Percentiles rank a stretch among this genome's conserved stretches.
Evolutionary conservation across 2,888 invertebrate species (phyloP).

Genomic region (Yponomeuta malinellus): DNA sequence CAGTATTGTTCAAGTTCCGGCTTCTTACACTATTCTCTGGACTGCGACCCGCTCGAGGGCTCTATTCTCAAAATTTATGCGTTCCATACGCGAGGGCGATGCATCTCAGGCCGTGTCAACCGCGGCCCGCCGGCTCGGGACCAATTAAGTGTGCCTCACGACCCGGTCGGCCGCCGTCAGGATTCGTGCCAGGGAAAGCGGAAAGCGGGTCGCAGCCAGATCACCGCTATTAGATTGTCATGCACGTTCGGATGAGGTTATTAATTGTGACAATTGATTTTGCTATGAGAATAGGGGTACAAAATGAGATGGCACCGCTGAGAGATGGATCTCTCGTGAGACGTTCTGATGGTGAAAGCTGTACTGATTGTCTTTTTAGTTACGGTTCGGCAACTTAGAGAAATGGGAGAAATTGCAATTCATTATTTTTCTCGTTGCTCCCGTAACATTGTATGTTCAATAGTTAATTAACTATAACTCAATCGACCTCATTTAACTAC

Average conservation of each 20-base stretch:
- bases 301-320: constrained; percentile 10
- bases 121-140: constrained; percentile 48
- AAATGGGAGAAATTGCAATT: not conserved
- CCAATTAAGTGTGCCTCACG: constrained; percentile 75
- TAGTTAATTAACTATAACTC: too few species aligned
- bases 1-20: not conserved
- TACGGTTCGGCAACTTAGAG: not conserved
- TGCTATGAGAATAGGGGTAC: constrained; percentile 28
- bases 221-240: constrained; percentile 71
- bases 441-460: not conserved
- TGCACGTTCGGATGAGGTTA: constrained; percentile 66
- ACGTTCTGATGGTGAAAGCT: not conserved
- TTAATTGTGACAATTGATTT: constrained; percentile 66
- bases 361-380: not conserved
- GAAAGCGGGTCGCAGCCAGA: constrained; percentile 67
- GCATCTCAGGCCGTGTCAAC: constrained; percentile 69
- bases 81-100: constrained; percentile 61
- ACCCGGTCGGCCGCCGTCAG: constrained; percentile 51
- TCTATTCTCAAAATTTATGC: constrained; percentile 65
- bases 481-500: too few species aligned
- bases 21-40: not conserved
- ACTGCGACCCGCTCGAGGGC: constrained; percentile 25
- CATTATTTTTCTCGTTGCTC: not conserved
- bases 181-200: constrained; percentile 71
- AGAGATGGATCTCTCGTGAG: not conserved